Evolutionary conservation across 2,113 vertebrate genomes (phyloP), one percentile per base, ranked within the genome.

Genomic region (Pithys albifrons): DNA sequence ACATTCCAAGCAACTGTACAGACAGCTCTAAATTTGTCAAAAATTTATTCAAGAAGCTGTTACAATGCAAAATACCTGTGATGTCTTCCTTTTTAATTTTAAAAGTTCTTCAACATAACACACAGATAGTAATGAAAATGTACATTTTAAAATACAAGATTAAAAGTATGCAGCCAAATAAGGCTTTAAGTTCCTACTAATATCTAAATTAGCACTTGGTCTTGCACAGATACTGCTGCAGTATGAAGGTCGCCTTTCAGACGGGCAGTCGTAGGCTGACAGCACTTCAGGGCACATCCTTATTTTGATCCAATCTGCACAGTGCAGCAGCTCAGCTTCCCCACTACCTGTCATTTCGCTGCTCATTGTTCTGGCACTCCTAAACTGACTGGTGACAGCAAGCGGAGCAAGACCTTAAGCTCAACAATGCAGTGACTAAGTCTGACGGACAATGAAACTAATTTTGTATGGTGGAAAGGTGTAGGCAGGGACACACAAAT

Each of bases 1-100:
- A 78, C 65, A 71, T 39, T 85, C 52, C 18, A 67, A 67, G 35
- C 81, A 91, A 55, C 29, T 1, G 1, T 2, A 84, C 0, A 75
- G 65, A 87, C 57, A 87, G 70, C 18, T 92, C 84, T 78, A 85
- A 54, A 91, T 94, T 81, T 85, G 66, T 67, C 91, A 78, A 35
- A 89, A 74, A 29, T 37, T 89, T 85, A 84, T 75, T 87, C 33
- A 64, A 55, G 31, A 81, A 67, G 46, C 25, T 81, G 43, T 87
- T 87, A 67, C 55, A 87, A 91, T 9, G 19, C 28, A 87, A 85
- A 89, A 64, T 51, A 78, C 11, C 59, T 27, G 33, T 16, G 73
- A 62, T 14, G 8, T 49, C 46, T 85, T 73, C 7, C 11, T 33
- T 76, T 88, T 72, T 83, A 0, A 1, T 77, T 91, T 80, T 70